Evolutionary conservation across 2,888 invertebrate genomes (phyloP).

Genomic region (Merodon equestris): DNA sequence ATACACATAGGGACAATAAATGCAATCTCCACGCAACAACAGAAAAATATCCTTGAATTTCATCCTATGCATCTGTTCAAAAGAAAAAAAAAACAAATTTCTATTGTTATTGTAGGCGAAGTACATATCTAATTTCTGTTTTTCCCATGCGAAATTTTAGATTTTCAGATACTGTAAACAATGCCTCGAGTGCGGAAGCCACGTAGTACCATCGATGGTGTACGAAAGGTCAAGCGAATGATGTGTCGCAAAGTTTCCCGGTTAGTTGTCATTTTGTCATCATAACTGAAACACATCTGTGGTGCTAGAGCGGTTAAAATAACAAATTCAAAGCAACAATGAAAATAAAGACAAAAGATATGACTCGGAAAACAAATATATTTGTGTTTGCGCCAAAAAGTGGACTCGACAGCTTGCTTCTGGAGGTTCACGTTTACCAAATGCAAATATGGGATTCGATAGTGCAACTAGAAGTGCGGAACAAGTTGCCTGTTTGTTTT

Average conservation of each 20-base stretch:
- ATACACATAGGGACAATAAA: conserved; percentile 30
- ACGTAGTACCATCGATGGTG: conserved; percentile 4
- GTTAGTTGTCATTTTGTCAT: conserved; percentile 3
- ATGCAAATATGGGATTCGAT: background rate
- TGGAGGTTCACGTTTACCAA: background rate
- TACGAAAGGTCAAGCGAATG: conserved; percentile 47
- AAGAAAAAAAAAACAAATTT: conserved; percentile 22
- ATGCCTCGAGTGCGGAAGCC: conserved; percentile 51
- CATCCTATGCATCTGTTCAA: conserved; percentile 29
- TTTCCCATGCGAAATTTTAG: conserved; percentile 33
- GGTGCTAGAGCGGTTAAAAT: conserved; percentile 37
- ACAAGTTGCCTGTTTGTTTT: conserved; percentile 3
- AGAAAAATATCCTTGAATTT: conserved; percentile 53
- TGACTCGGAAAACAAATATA: background rate
- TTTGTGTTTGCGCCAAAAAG: background rate
- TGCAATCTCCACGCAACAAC: background rate
- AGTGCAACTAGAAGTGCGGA: background rate
- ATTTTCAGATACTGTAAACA: conserved; percentile 57
- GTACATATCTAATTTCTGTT: conserved; percentile 39
- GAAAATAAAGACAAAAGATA: background rate
- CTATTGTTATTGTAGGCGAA: conserved; percentile 12
- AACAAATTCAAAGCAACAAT: conserved; percentile 28
- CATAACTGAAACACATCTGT: conserved; percentile 31
- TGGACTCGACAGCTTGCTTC: background rate
- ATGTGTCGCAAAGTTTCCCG: conserved; percentile 35